phyloP scores from a whole-genome alignment of 2,888 invertebrate species.

The Ametastegia equiseti region DNA sequence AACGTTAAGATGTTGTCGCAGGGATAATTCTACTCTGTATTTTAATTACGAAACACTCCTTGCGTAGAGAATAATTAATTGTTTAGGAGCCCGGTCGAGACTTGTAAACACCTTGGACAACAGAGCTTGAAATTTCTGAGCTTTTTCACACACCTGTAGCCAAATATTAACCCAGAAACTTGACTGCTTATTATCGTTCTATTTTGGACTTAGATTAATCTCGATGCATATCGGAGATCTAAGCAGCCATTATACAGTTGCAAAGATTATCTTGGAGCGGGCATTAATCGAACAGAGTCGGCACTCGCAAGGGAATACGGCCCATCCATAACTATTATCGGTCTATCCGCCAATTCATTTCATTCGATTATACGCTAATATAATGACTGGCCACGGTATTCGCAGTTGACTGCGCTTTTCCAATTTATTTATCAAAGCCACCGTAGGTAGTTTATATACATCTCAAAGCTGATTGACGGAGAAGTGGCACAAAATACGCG shows the following conservation, averaged over 20 bases:
- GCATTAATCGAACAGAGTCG: slow-evolving; percentile 8
- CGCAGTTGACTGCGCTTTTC: slow-evolving; percentile 59
- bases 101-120: slow-evolving; percentile 17
- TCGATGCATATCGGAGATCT: not conserved
- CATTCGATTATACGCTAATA: slow-evolving; percentile 67
- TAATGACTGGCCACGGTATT: slow-evolving; percentile 62
- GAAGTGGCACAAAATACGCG: not conserved
- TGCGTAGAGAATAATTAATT: slow-evolving; percentile 36
- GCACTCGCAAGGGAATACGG: slow-evolving; percentile 20
- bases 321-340: slow-evolving; percentile 65
- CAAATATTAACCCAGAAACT: not conserved
- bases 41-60: slow-evolving; percentile 57
- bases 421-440: slow-evolving; percentile 62
- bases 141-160: not conserved
- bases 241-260: not conserved
- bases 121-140: not conserved
- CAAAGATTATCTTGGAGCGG: slow-evolving; percentile 14
- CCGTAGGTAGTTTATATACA: slow-evolving; percentile 19
- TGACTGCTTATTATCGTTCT: not conserved
- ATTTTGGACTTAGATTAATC: not conserved
- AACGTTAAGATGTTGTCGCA: slow-evolving; percentile 55
- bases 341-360: slow-evolving; percentile 69
- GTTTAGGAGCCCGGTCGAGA: slow-evolving; percentile 9
- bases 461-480: slow-evolving; percentile 8
- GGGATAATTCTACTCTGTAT: slow-evolving; percentile 58